Conservation (phyloP, 64 coral and sea anemone species). For the Cladopsammia gracilis region DNA sequence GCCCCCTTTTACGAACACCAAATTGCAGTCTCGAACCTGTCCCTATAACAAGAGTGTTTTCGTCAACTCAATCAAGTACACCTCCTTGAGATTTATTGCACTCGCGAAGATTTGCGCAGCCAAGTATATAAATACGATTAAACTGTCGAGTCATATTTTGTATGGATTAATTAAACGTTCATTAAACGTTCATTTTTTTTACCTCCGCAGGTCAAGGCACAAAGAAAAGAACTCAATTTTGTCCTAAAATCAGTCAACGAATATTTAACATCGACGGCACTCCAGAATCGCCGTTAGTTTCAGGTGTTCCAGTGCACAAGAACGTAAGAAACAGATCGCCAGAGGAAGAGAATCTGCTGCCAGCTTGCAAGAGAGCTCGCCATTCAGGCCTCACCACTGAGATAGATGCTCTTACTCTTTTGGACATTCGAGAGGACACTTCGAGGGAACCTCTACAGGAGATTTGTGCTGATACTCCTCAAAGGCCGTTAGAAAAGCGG, state of each 20-base stretch:
- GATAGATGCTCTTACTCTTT: constrained; percentile 65
- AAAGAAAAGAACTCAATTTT: constrained; percentile 84
- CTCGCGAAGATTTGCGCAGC: no score
- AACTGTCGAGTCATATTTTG: no score
- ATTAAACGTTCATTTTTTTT: no score
- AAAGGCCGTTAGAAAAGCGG: background rate
- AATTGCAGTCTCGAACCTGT: no score
- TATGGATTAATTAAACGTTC: no score
- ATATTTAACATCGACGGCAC: constrained; percentile 47
- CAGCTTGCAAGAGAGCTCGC: constrained; percentile 66
- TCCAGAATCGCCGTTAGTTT: background rate
- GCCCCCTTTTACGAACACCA: no score
- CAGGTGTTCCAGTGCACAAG: background rate
- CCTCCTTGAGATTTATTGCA: no score
- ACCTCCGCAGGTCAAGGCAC: constrained; percentile 24
- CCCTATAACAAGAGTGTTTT: no score
- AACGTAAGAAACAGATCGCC: constrained; percentile 65
- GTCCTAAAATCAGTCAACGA: constrained; percentile 61
- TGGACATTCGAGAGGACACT: background rate
- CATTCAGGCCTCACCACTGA: constrained; percentile 88
- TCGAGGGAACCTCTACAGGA: constrained; percentile 13
- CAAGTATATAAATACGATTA: no score
- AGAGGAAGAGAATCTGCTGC: constrained; percentile 42
- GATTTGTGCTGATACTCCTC: background rate
- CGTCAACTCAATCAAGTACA: no score